phyloP scores from a whole-genome alignment of 2,888 invertebrate species.

The Erannis defoliaria region DNA sequence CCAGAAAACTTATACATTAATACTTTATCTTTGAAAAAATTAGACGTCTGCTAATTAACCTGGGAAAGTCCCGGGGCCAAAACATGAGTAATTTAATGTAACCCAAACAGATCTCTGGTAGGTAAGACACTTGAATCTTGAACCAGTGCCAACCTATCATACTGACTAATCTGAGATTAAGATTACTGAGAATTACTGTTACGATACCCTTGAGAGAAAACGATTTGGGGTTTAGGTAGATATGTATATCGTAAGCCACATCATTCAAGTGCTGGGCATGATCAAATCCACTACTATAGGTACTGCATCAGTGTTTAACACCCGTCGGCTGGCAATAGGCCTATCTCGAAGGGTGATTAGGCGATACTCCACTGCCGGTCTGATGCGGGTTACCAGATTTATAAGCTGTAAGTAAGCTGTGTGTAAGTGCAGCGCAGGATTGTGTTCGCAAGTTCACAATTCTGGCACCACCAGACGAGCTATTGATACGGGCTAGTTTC shows the following conservation, averaged over 20 bases:
- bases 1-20: not conserved
- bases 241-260: not conserved
- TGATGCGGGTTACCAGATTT: too few relatives aligned
- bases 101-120: slow-evolving; percentile 19
- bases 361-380: too few relatives aligned
- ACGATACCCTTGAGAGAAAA: slow-evolving; percentile 22
- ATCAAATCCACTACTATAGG: too few relatives aligned
- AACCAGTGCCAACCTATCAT: slow-evolving; percentile 29
- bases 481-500: too few relatives aligned
- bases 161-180: slow-evolving; percentile 15
- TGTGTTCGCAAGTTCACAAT: too few relatives aligned
- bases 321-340: too few relatives aligned
- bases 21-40: too few relatives aligned
- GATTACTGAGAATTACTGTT: slow-evolving; percentile 25
- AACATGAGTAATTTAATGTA: slow-evolving; percentile 22
- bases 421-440: too few relatives aligned
- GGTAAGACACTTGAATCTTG: slow-evolving; percentile 28
- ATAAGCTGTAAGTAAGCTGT: too few relatives aligned
- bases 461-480: too few relatives aligned
- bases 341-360: too few relatives aligned
- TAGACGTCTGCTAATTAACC: not conserved
- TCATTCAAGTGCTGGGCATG: too few relatives aligned
- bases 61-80: slow-evolving; percentile 22
- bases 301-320: not conserved
- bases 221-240: not conserved